Conservation (phyloP, 2,113 vertebrate species). For the Oncorhynchus clarkii region DNA sequence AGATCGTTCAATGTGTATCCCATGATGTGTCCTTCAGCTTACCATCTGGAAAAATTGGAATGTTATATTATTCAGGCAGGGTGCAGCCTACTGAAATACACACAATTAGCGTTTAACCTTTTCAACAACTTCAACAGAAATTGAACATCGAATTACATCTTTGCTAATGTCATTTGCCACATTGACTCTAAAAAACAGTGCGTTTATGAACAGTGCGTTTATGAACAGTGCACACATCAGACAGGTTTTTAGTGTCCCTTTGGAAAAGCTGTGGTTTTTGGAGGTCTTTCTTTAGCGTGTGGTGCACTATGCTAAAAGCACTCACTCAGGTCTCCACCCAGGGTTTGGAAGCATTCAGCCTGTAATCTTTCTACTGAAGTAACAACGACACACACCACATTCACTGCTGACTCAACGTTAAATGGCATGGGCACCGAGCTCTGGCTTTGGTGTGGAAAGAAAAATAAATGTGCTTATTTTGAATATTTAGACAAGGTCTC, state of each 20-base stretch:
- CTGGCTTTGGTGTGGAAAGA: neutral
- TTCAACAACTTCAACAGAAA: neutral
- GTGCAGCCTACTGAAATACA: neutral
- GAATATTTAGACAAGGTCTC: neutral
- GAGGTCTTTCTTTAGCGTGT: slow-evolving; percentile 12
- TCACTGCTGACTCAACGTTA: slow-evolving; percentile 4
- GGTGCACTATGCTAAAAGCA: neutral
- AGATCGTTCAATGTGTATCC: neutral
- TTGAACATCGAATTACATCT: neutral
- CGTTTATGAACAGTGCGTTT: neutral
- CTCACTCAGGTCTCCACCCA: slow-evolving; percentile 16
- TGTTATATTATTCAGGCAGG: neutral
- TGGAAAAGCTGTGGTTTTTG: neutral
- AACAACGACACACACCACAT: neutral
- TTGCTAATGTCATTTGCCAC: neutral
- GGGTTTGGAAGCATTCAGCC: neutral
- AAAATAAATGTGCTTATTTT: slow-evolving; percentile 1
- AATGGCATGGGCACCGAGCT: neutral
- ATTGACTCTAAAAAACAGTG: neutral
- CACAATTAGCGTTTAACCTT: neutral
- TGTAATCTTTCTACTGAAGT: slow-evolving; percentile 10
- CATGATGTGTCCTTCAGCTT: neutral
- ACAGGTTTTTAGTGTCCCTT: neutral
- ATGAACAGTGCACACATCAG: neutral
- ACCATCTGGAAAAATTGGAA: neutral